Percentiles rank a stretch among this genome's conserved stretches.
phyloP scores from a whole-genome alignment of 2,888 invertebrate genomes.

The Peribatodes rhomboidaria region DNA sequence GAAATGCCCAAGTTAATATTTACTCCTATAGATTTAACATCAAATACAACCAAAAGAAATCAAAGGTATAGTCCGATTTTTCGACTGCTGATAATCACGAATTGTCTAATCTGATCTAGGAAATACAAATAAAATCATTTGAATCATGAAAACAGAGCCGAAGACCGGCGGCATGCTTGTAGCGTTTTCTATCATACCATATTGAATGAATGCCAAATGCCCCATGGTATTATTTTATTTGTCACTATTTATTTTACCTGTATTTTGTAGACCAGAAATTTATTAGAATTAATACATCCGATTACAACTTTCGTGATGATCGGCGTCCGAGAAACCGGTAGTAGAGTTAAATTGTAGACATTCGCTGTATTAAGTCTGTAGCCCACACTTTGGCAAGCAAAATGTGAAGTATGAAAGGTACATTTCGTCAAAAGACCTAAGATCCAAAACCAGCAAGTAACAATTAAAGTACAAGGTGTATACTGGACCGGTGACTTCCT shows the following conservation, averaged over 20 bases:
- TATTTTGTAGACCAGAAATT: not conserved
- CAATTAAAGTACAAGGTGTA: constrained; percentile 69
- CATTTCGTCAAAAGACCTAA: constrained; percentile 76
- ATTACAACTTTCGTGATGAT: not conserved
- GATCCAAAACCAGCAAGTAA: constrained; percentile 74
- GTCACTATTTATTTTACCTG: too few species aligned
- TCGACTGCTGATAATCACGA: not conserved
- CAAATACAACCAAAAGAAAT: constrained; percentile 67
- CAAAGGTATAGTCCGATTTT: constrained; percentile 33
- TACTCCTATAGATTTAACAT: constrained; percentile 65
- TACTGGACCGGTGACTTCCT: constrained; percentile 63
- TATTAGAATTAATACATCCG: not conserved
- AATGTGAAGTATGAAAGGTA: constrained; percentile 68
- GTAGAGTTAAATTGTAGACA: constrained; percentile 46
- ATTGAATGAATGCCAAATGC: too few species aligned
- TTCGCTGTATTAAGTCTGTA: constrained; percentile 66
- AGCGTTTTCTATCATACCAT: too few species aligned
- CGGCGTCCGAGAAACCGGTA: not conserved
- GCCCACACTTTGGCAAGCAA: constrained; percentile 54
- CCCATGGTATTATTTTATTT: too few species aligned
- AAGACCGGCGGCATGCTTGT: not conserved
- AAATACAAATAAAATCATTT: not conserved
- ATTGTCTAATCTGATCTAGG: not conserved
- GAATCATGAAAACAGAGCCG: not conserved
- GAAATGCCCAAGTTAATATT: constrained; percentile 57